Evolutionary conservation across 1,140 invertebrate genomes (phyloP), one percentile per base, ranked within the genome.

Genomic region (Lordiphosa mommai): DNA sequence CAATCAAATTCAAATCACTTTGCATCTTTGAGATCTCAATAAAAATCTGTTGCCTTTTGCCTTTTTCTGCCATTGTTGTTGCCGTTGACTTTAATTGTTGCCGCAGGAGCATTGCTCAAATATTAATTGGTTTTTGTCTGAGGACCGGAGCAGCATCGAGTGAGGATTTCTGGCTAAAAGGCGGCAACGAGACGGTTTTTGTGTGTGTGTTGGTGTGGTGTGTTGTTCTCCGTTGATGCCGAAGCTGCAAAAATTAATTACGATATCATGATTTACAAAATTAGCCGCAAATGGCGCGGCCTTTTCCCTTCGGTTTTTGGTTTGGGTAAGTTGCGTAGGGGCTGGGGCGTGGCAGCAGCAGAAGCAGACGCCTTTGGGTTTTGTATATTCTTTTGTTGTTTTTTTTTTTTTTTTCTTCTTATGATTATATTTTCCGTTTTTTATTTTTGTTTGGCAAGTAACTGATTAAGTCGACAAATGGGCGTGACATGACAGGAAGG

Each of bases 1-100:
- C 72, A 82, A 82, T 82, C 77, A 82, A 82, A 82, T 82, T 84
- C 77, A 84, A 82, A 82, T 82, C 77, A 82, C 77, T 82, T 82
- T 82, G 77, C 77, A 82, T 82, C 77, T 84, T 82, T 82, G 77
- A 82, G 77, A 82, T 82, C 77, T 82, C 77, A 82, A 82, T 82
- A 82, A 82, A 82, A 77, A 74, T 82, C 51, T 82, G 59, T 53
- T 71, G 38, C 40, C 48, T 38, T 17, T 40, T 17, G 23, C 32
- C 13, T 44, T 8, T 37, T 13, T 48, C 57, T 17, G 16, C 13
- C 34, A 27, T 59, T 72, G 47, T 66, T 60, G 61, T 72, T 72
- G 67, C 70, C 66, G 52, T 74, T 82, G 76, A 84, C 71, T 77
- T 82, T 82, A 82, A 82, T 84, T 82, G 77, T 82, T 76, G 77